Conservation (phyloP, 2,113 vertebrate genomes). For the Phyllostomus hastatus region DNA sequence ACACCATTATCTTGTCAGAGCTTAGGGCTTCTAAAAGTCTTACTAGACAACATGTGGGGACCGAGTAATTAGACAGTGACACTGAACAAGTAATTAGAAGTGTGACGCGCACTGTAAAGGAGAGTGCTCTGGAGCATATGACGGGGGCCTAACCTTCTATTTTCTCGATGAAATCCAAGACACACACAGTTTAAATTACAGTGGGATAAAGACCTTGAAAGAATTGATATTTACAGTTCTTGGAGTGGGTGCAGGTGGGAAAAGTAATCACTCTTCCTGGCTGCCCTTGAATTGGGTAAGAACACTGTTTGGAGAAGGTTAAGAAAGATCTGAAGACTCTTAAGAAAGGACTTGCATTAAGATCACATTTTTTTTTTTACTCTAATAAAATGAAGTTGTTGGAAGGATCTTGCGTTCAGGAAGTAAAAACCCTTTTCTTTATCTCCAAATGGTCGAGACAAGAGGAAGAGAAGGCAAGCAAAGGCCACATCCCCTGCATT, state of each 20-base stretch:
- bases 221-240: neutral
- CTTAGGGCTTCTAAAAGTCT: constrained; percentile 66
- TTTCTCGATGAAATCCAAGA: constrained; percentile 10
- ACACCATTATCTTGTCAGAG: constrained; percentile 71
- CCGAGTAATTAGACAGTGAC: constrained; percentile 71
- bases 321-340: neutral
- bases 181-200: neutral
- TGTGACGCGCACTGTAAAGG: constrained; percentile 53
- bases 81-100: constrained; percentile 71
- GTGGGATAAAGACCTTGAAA: neutral
- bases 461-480: neutral
- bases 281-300: neutral
- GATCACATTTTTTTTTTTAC: neutral
- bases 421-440: neutral
- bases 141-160: constrained; percentile 9
- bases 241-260: too few relatives aligned
- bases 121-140: constrained; percentile 43
- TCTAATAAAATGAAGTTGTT: neutral
- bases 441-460: neutral
- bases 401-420: neutral
- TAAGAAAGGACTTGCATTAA: neutral
- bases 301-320: neutral
- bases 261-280: neutral
- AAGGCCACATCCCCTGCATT: accelerated
- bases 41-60: constrained; percentile 71